Evolutionary conservation across 2,113 vertebrate species (phyloP), one percentile per base, ranked within the genome.

Genomic region (Stictonetta naevosa): DNA sequence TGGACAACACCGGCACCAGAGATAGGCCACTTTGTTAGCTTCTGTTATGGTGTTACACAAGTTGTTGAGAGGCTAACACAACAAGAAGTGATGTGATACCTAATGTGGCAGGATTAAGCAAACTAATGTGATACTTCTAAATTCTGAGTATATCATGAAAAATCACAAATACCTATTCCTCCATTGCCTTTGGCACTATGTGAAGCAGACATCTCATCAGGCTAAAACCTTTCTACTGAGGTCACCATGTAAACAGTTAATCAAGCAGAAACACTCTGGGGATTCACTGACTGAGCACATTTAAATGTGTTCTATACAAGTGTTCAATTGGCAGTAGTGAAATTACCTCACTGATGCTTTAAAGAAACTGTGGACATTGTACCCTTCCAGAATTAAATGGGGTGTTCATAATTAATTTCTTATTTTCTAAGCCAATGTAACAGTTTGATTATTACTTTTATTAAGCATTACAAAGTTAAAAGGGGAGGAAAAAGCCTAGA

Each of bases 191-290:
- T 7, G 13, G 96, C 91, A 79, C 28, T 59, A 76, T 90, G 71
- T 66, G 88, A 95, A 93, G 63, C 11, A 92, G 74, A 85, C 40
- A 86, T 88, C 97, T 96, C 63, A 95, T 96, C 75, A 86, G 82
- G 73, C 83, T 95, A 81, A 96, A 97, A 81, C 60, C 86, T 95
- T 96, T 94, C 74, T 86, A 77, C 82, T 67, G 94, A 94, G 96
- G 95, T 98, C 97, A 98, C 76, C 81, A 60, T 83, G 87, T 96
- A 97, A 97, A 97, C 94, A 96, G 88, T 96, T 98, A 98, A 98
- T 97, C 97, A 97, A 97, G 95, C 91, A 96, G 92, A 97, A 97
- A 96, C 68, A 89, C 94, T 88, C 92, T 18, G 1, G 86, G 74
- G 93, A 96, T 97, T 97, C 95, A 96, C 40, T 96, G 96, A 89